Percentiles rank a stretch among this genome's conserved stretches.
phyloP scores from a whole-genome alignment of 2,797 vertebrate species.

The Pseudopleuronectes americanus region DNA sequence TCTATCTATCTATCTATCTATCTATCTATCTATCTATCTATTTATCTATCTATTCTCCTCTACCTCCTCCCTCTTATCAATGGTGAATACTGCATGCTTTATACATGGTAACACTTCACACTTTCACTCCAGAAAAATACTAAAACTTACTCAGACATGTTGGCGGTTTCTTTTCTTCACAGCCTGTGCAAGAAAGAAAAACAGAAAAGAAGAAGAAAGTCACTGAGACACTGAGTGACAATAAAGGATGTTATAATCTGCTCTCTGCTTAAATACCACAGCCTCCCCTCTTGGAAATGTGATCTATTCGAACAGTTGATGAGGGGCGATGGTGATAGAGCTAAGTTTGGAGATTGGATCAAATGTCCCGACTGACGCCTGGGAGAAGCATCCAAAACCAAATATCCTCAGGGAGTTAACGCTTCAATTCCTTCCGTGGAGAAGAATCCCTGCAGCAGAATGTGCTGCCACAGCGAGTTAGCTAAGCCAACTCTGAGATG shows the following conservation, averaged over 20 bases:
- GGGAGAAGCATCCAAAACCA: constrained; percentile 57
- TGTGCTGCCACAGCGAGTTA: constrained; percentile 46
- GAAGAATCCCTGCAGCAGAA: constrained; percentile 38
- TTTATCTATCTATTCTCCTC: too few species aligned
- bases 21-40: neutral
- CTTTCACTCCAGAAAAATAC: too few species aligned
- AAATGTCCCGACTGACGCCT: constrained; percentile 52
- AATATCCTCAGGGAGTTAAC: constrained; percentile 58
- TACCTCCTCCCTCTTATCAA: too few species aligned
- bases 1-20: neutral
- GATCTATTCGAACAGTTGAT: constrained; percentile 41
- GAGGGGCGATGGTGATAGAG: constrained; percentile 44
- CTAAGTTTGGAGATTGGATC: constrained; percentile 72
- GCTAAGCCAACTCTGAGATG: constrained; percentile 16
- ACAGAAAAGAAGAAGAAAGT: constrained; percentile 13
- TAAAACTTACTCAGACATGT: constrained; percentile 82
- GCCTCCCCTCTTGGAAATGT: constrained; percentile 21
- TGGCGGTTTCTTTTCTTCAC: constrained; percentile 62
- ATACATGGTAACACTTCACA: too few species aligned
- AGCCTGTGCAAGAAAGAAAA: constrained; percentile 41
- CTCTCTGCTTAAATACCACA: constrained; percentile 34
- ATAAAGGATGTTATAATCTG: constrained; percentile 8
- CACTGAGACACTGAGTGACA: neutral
- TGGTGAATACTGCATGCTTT: too few species aligned
- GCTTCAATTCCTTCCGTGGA: constrained; percentile 59